Evolutionary conservation across 2,797 vertebrate species (phyloP), one percentile per base, ranked within the genome.

Genomic region (Huso huso): DNA sequence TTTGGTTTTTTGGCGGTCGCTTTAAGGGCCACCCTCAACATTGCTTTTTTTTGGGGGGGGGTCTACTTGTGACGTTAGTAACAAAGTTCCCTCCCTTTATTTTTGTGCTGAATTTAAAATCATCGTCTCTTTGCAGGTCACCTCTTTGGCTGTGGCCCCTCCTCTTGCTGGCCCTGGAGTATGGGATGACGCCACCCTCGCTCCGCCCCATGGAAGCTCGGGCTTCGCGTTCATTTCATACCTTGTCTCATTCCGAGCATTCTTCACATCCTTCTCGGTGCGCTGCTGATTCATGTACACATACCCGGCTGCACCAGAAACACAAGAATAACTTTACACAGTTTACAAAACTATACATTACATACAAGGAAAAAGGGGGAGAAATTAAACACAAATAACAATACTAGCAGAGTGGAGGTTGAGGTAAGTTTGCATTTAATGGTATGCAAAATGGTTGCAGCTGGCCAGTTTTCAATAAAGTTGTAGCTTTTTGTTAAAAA

Each of bases 201-300:
- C 89, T 86, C 88, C 88, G 85, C 88, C 87, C 90, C 86, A 78
- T 84, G 89, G 87, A 89, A 91, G 91, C 94, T 93, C 93, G 90
- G 89, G 93, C 91, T 84, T 88, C 87, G 94, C 95, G 95, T 95
- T 95, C 95, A 96, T 97, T 94, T 97, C 95, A 98, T 97, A 96
- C 95, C 94, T 95, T 88, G 80, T 92, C 92, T 95, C 95, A 98
- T 97, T 96, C 95, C 95, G 94, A 87, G 91, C 95, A 98, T 96
- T 98, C 95, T 93, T 94, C 87, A 84, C 93, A 95, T 96, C 95
- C 92, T 93, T 95, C 85, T 91, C 93, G 91, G 90, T 89, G 89
- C 88, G 87, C 88, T 87, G 90, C 82, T 83, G 83, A 87, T 84
- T 87, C 84, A 85, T 84, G 84, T 85, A 82, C 83, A 86, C 84